phyloP scores from a whole-genome alignment of 2,113 vertebrate genomes.

The Melanostigma gelatinosum region DNA sequence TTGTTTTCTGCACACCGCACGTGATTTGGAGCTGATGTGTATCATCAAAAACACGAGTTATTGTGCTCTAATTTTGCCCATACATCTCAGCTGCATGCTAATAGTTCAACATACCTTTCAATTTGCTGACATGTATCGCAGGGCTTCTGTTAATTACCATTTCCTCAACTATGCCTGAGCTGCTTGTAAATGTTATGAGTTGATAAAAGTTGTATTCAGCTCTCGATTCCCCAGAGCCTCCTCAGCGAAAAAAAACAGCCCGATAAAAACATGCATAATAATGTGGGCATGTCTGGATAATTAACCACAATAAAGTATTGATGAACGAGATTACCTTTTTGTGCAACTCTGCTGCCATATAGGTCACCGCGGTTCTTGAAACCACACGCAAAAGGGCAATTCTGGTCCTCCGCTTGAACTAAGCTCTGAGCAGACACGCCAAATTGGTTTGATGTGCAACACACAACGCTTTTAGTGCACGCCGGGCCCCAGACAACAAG shows the following conservation, averaged over 20 bases:
- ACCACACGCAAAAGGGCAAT: conserved; percentile 5
- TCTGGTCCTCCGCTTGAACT: conserved; percentile 3
- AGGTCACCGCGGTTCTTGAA: conserved; percentile 25
- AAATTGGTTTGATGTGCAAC: conserved; percentile 29
- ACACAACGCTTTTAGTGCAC: conserved; percentile 42
- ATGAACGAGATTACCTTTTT: conserved; percentile 53
- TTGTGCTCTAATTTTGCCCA: background rate
- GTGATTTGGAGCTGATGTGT: background rate
- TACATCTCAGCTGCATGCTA: background rate
- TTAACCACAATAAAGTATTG: conserved; percentile 57
- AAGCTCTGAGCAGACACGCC: background rate
- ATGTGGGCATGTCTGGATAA: conserved; percentile 40
- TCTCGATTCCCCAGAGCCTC: conserved; percentile 21
- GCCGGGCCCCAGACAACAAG: conserved; percentile 11
- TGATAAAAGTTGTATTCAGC: conserved; percentile 55
- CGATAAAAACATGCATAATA: conserved; percentile 34
- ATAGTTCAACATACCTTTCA: conserved; percentile 7
- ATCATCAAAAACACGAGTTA: background rate
- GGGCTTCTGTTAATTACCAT: conserved; percentile 26
- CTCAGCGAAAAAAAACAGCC: conserved; percentile 13
- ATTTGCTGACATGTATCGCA: conserved; percentile 15
- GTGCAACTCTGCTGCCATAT: conserved; percentile 28
- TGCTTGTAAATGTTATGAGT: conserved; percentile 44
- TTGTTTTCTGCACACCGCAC: background rate
- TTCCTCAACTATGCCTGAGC: conserved; percentile 27